These are phyloP conservation scores for Drosophila orosa DNA, from an alignment of 1,140 invertebrate species.

Conservation along the genomic window DNA sequence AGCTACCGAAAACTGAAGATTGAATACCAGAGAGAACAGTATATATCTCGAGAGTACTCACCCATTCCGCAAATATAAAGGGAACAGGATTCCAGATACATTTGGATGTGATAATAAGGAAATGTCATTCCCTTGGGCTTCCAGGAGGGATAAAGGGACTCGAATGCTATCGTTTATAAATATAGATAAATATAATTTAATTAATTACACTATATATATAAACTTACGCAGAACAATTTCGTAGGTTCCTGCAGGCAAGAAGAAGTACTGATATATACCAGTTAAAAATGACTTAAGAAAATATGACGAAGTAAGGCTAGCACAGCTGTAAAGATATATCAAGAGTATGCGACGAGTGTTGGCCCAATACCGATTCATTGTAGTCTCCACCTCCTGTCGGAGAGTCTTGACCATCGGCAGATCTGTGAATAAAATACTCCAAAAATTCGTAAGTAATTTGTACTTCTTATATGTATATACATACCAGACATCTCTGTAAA, in stretches of 20 bases:
- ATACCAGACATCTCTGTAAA: conserved; percentile 57
- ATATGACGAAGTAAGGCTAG: conserved; percentile 57
- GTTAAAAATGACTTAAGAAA: conserved; percentile 51
- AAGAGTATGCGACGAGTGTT: conserved; percentile 65
- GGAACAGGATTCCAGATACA: conserved; percentile 53
- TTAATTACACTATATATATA: too few relatives aligned
- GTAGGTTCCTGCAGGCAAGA: conserved; percentile 24
- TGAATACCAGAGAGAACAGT: neutral
- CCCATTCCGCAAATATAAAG: conserved; percentile 72
- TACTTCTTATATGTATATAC: too few relatives aligned
- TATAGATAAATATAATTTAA: neutral
- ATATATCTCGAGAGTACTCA: conserved; percentile 14
- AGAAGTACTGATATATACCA: conserved; percentile 52
- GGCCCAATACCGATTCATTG: conserved; percentile 58
- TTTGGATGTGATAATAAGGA: conserved; percentile 70
- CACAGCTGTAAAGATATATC: conserved; percentile 57
- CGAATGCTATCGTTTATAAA: conserved; percentile 47
- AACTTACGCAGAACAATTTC: conserved; percentile 65
- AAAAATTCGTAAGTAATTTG: neutral
- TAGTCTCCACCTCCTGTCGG: conserved; percentile 45
- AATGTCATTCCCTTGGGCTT: conserved; percentile 63
- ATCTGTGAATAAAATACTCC: conserved; percentile 37
- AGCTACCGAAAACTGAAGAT: conserved; percentile 11
- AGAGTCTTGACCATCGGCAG: conserved; percentile 39
- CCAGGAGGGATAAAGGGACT: conserved; percentile 67